Evolutionary conservation across 2,797 vertebrate species (phyloP).

Genomic region (Arrhamphus sclerolepis): DNA sequence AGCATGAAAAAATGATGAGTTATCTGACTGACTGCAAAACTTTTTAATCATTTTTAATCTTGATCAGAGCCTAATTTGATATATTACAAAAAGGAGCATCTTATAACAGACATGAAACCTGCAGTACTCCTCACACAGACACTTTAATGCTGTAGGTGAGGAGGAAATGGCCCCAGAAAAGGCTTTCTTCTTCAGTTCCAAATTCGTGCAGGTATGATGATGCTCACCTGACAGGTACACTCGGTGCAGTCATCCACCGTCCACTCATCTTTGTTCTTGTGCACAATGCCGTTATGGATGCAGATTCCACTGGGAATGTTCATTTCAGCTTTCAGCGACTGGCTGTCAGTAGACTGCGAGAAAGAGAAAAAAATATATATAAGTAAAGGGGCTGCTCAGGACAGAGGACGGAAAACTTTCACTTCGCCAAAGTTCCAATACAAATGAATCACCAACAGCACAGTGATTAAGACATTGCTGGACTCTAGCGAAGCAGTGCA

Average conservation of each 20-base stretch:
- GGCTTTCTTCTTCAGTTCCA: neutral
- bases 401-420: conserved; percentile 69
- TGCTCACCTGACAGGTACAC: conserved; percentile 94
- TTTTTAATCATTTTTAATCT: conserved; percentile 26
- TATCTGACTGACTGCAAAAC: too few species aligned
- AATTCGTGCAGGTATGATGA: conserved; percentile 45
- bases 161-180: too few species aligned
- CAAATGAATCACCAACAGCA: conserved; percentile 69
- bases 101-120: conserved; percentile 34
- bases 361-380: conserved; percentile 22
- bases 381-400: conserved; percentile 38
- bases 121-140: too few species aligned
- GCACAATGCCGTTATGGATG: conserved; percentile 88
- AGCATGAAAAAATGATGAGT: too few species aligned
- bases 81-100: conserved; percentile 53
- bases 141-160: too few species aligned
- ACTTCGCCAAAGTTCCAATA: conserved; percentile 75
- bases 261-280: conserved; percentile 92
- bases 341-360: conserved; percentile 84
- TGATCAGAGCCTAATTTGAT: conserved; percentile 55
- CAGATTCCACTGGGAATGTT: conserved; percentile 83
- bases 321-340: conserved; percentile 75
- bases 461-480: conserved; percentile 73
- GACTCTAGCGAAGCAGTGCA: conserved; percentile 66
- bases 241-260: conserved; percentile 96